These are phyloP conservation scores for Crypturellus undulatus DNA, from an alignment of 2,113 vertebrate genomes.

Conservation along the genomic window DNA sequence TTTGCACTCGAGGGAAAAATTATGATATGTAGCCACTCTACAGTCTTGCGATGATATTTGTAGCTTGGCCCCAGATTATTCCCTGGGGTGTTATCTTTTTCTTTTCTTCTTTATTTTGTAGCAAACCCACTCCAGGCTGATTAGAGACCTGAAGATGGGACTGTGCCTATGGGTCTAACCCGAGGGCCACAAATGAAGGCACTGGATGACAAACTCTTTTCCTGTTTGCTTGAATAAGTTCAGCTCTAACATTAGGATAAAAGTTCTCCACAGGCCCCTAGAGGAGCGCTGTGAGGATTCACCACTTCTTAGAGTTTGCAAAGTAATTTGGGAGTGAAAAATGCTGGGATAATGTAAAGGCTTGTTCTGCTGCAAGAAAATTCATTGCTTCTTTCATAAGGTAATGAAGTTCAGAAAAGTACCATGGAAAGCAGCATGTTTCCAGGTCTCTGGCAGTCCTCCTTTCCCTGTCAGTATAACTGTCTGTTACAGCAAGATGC, in stretches of 20 bases:
- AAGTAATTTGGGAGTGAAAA: conserved; percentile 2
- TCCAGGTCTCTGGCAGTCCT: neutral
- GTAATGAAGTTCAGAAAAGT: neutral
- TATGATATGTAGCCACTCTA: neutral
- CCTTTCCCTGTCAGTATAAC: neutral
- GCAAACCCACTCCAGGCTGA: neutral
- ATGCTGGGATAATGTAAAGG: neutral
- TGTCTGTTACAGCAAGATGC: neutral
- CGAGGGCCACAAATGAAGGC: neutral
- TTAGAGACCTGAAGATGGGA: neutral
- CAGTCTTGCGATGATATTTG: neutral
- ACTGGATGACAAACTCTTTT: conserved; percentile 16
- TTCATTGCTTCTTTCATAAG: conserved; percentile 2
- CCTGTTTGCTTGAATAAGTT: conserved; percentile 25
- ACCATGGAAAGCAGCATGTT: neutral
- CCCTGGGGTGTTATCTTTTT: neutral
- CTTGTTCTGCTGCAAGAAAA: neutral
- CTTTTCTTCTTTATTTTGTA: neutral
- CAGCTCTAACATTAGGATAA: conserved; percentile 6
- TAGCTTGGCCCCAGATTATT: neutral
- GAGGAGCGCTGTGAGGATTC: neutral
- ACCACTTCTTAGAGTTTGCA: neutral
- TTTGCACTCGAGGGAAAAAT: conserved; percentile 17
- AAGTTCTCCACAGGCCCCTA: neutral
- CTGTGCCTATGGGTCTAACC: neutral